phyloP scores from a whole-genome alignment of 2,888 invertebrate genomes.

The Julus scanicus region DNA sequence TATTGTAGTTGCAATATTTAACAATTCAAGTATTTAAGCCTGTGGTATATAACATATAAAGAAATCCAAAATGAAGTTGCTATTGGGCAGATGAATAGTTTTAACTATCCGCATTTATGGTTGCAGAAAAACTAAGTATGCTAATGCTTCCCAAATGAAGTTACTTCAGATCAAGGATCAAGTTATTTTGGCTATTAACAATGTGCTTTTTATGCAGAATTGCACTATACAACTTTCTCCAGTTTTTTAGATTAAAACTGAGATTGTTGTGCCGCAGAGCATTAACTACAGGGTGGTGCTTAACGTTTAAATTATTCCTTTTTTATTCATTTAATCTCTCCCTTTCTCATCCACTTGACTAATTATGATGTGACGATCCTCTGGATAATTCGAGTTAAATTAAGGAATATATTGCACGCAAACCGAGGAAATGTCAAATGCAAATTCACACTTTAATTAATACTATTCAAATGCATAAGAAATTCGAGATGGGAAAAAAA shows the following conservation, averaged over 20 bases:
- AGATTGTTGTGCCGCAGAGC: slow-evolving; percentile 22
- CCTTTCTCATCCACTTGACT: slow-evolving; percentile 18
- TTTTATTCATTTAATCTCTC: background rate
- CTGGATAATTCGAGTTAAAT: background rate
- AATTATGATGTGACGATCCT: slow-evolving; percentile 14
- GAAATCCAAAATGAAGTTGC: background rate
- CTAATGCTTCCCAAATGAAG: background rate
- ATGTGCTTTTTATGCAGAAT: background rate
- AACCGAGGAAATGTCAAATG: slow-evolving; percentile 23
- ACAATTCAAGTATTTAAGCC: no score
- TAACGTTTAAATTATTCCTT: background rate
- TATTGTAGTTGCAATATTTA: no score
- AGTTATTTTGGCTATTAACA: background rate
- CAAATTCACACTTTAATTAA: slow-evolving; percentile 27
- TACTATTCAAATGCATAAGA: background rate
- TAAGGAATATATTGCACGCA: slow-evolving; percentile 24
- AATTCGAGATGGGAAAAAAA: background rate
- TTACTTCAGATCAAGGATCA: background rate
- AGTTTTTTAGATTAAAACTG: background rate
- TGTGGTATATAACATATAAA: no score
- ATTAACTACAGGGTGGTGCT: slow-evolving; percentile 2
- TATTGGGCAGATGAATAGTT: background rate
- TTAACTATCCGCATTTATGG: background rate
- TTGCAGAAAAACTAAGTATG: background rate
- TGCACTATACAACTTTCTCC: background rate